These are phyloP conservation scores for Eupithecia centaureata DNA, from an alignment of 2,888 invertebrate genomes.

Conservation along the genomic window DNA sequence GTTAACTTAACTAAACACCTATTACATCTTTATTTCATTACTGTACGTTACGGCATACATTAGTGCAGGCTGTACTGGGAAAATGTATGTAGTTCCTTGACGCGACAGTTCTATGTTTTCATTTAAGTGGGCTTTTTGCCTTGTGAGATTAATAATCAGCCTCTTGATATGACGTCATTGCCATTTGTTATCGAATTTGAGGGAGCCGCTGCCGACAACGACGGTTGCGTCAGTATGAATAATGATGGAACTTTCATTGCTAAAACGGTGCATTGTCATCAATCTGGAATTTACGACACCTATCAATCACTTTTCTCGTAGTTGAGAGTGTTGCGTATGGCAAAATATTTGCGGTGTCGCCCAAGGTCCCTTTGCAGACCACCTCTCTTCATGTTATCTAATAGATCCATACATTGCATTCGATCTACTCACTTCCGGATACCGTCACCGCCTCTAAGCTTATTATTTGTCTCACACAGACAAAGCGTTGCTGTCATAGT, in stretches of 20 bases:
- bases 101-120: constrained; percentile 1
- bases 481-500: constrained; percentile 67
- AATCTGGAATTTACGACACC: constrained; percentile 34
- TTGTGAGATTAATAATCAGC: constrained; percentile 1
- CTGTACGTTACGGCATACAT: neutral
- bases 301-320: neutral
- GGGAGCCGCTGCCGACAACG: too few species aligned
- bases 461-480: constrained; percentile 64
- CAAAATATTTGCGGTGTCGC: constrained; percentile 10
- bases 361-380: constrained; percentile 28
- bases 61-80: neutral
- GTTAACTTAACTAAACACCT: neutral
- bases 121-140: constrained; percentile 3
- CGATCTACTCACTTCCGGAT: constrained; percentile 46
- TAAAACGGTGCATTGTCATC: constrained; percentile 45
- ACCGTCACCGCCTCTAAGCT: constrained; percentile 43
- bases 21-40: neutral
- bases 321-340: neutral
- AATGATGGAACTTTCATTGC: constrained; percentile 48
- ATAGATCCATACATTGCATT: constrained; percentile 49
- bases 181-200: constrained; percentile 42
- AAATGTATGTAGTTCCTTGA: neutral
- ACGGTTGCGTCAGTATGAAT: constrained; percentile 52
- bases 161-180: constrained; percentile 27
- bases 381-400: constrained; percentile 36